Evolutionary conservation across 2,888 invertebrate genomes (phyloP), one percentile per base, ranked within the genome.

Genomic region (Hedychridium roseum): DNA sequence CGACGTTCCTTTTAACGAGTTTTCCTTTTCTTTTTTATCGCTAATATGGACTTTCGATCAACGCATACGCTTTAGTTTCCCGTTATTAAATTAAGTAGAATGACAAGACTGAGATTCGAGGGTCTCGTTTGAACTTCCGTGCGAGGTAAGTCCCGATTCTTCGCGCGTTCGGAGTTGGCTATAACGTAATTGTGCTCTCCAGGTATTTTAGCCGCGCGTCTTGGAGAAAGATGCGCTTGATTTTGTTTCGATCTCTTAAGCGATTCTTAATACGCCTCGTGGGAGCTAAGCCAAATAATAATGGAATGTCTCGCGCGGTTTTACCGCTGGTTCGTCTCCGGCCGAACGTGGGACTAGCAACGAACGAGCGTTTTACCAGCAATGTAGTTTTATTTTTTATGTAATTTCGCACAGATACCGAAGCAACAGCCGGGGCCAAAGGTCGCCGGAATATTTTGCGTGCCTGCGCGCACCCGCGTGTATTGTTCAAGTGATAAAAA

Each of bases 401-500:
- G 38, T 31, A 31, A n/a, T n/a, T n/a, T n/a, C n/a, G n/a, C n/a
- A n/a, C n/a, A 45, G 47, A 27, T 15, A 11, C 28, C 27, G 17
- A 9, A 35, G 18, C 35, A 17, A 35, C 7, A 18, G 27, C 18
- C 21, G 20, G 4, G 35, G 11, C 18, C 35, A 3, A 28, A 14
- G 27, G 27, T 11, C 12, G 39, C 39, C 14, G 16, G 26, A n/a
- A n/a, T n/a, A n/a, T n/a, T n/a, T n/a, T n/a, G n/a, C 27, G 12
- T 17, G n/a, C 28, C 20, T 36, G 30, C 26, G 38, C 7, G 16
- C 17, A 6, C n/a, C n/a, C 20, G 34, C 35, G 49, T 16, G 18
- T 20, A 36, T 38, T 41, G 34, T 55, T 47, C 26, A 44, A 47
- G 63, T 68, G 66, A 70, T 70, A 70, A n/a, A n/a, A n/a, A 66